Evolutionary conservation across 2,797 vertebrate species (phyloP).

Genomic region (Rhyacichthys aspro): DNA sequence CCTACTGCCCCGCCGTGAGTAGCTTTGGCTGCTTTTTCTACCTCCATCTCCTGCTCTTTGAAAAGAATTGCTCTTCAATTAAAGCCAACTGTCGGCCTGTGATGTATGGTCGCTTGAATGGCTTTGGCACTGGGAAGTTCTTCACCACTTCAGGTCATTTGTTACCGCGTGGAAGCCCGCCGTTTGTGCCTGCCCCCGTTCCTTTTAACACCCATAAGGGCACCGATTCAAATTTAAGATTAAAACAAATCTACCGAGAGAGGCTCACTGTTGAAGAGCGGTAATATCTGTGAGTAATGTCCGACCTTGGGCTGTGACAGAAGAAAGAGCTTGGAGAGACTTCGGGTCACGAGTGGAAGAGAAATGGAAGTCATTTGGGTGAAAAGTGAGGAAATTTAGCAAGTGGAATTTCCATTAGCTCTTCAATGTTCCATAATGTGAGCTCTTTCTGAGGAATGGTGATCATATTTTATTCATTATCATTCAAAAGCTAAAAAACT

Average conservation of each 20-base stretch:
- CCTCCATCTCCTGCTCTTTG: constrained; percentile 11
- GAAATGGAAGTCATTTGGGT: background rate
- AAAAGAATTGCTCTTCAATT: constrained; percentile 37
- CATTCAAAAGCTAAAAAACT: background rate
- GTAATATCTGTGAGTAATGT: constrained; percentile 18
- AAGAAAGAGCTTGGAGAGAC: background rate
- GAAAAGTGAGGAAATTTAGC: background rate
- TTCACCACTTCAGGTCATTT: constrained; percentile 36
- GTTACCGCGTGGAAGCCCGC: constrained; percentile 25
- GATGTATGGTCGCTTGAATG: constrained; percentile 36
- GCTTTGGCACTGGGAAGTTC: constrained; percentile 24
- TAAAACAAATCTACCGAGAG: constrained; percentile 21
- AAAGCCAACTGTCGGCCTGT: constrained; percentile 40
- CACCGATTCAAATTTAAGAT: constrained; percentile 43
- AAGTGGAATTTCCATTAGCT: background rate
- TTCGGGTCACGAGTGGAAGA: background rate
- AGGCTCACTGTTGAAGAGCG: constrained; percentile 17
- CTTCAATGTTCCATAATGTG: background rate
- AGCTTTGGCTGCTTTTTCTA: constrained; percentile 20
- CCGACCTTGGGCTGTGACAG: constrained; percentile 25
- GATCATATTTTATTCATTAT: background rate
- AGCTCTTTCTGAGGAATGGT: too few relatives aligned
- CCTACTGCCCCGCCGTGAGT: constrained; percentile 13
- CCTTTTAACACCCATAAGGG: constrained; percentile 28
- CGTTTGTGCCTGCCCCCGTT: constrained; percentile 20